Percentiles rank a stretch among this genome's conserved stretches.
Evolutionary conservation across 2,888 invertebrate species (phyloP).

Genomic region (Balanococcus diminutus): DNA sequence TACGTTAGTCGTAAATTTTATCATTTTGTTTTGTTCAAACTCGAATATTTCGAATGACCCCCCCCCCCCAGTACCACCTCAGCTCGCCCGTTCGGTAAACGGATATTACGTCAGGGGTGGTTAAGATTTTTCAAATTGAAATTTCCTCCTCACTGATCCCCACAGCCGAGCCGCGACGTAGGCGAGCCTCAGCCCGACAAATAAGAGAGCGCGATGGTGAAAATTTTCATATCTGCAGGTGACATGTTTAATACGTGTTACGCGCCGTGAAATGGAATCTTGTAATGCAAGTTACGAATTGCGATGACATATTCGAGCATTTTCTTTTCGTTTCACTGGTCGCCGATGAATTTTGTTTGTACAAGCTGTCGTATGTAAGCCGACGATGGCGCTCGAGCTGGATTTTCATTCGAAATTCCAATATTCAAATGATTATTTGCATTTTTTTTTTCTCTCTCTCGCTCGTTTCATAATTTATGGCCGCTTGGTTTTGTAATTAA

Average conservation of each 20-base stretch:
- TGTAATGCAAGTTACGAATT: not conserved
- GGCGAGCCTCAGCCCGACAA: not conserved
- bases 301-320: not conserved
- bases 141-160: not conserved
- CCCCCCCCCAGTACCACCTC: not conserved
- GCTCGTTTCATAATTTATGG: not conserved
- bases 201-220: not conserved
- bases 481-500: not conserved
- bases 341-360: not conserved
- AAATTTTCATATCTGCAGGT: not conserved
- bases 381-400: not conserved
- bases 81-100: not conserved
- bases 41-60: slow-evolving; percentile 43
- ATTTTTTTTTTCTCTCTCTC: not conserved
- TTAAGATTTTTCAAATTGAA: slow-evolving; percentile 36
- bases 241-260: not conserved
- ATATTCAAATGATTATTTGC: not conserved
- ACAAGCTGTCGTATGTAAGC: not conserved
- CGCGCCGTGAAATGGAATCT: not conserved
- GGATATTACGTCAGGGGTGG: slow-evolving; percentile 48
- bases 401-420: too few species aligned
- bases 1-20: slow-evolving; percentile 54
- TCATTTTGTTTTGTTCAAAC: slow-evolving; percentile 52
- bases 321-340: not conserved
- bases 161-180: not conserved